Conservation (phyloP, 1,140 invertebrate species). For the Pararge aegeria region DNA sequence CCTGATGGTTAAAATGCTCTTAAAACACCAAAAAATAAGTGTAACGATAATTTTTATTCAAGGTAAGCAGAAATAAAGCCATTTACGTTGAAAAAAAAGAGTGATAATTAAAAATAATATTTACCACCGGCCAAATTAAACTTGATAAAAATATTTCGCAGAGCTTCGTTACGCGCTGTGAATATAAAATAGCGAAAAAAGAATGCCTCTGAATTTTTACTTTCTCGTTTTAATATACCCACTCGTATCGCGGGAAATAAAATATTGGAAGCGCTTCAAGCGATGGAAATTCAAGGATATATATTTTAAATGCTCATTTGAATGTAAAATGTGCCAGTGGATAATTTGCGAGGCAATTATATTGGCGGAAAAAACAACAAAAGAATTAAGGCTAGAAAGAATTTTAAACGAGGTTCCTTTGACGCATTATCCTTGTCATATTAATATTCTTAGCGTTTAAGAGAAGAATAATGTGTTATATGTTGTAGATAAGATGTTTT, state of each 20-base stretch:
- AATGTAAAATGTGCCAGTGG: neutral
- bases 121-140: slow-evolving; percentile 1
- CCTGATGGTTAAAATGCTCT: too few species aligned
- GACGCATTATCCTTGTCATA: too few species aligned
- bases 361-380: too few species aligned
- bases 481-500: too few species aligned
- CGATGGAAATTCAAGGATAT: neutral
- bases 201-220: neutral
- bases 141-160: neutral
- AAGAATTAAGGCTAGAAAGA: too few species aligned
- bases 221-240: neutral
- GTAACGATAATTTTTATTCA: too few species aligned
- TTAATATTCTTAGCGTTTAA: too few species aligned
- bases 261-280: neutral
- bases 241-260: neutral
- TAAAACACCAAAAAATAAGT: too few species aligned
- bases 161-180: neutral
- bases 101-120: neutral
- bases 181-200: neutral
- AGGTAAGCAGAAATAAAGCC: too few species aligned
- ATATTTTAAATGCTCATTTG: neutral
- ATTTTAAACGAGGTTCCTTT: too few species aligned
- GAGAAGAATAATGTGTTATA: too few species aligned
- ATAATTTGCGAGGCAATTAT: neutral
- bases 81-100: neutral